Evolutionary conservation across 1,140 invertebrate species (phyloP), one percentile per base, ranked within the genome.

Genomic region (Hycleus phaleratus): DNA sequence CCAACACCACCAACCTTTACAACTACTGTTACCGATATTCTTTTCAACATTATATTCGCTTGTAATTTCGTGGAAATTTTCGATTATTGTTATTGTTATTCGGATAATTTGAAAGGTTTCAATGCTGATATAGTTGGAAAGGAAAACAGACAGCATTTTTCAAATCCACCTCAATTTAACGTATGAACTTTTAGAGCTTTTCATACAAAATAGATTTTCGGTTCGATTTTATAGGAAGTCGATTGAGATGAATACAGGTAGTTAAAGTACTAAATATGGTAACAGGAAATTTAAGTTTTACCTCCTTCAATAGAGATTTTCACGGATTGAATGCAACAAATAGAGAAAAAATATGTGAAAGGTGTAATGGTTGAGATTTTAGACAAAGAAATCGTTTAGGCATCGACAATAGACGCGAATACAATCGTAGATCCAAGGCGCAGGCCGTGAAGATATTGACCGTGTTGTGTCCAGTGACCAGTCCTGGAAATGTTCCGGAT

Each of bases 381-480:
- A 42, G n/a, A 51, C 49, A 51, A 49, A 49, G 48, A 49, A 26
- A 10, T 26, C n/a, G n/a, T 43, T 25, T 9, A 52, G 45, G 39
- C 10, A 44, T 26, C 40, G n/a, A 48, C 24, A 44, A 38, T 38
- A 26, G 18, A 10, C 24, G 24, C 26, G 25, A 25, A 11, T 11
- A 50, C 49, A 52, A 60, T 63, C 48, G 50, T 52, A 60, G 48
- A 56, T 61, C 49, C 60, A 67, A 64, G 62, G 65, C 62, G 65
- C 62, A 64, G 65, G 62, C 60, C 62, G 65, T 64, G 52, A 63
- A 59, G 61, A 66, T 67, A 67, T 67, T 64, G 65, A 67, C 62
- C 65, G 65, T 64, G 56, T 46, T 48, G 56, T 63, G 61, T 63
- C 61, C 64, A 55, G 59, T 59, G 63, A 60, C 63, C 59, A 64